Evolutionary conservation across 2,113 vertebrate genomes (phyloP).

Genomic region (Eulemur macaco): DNA sequence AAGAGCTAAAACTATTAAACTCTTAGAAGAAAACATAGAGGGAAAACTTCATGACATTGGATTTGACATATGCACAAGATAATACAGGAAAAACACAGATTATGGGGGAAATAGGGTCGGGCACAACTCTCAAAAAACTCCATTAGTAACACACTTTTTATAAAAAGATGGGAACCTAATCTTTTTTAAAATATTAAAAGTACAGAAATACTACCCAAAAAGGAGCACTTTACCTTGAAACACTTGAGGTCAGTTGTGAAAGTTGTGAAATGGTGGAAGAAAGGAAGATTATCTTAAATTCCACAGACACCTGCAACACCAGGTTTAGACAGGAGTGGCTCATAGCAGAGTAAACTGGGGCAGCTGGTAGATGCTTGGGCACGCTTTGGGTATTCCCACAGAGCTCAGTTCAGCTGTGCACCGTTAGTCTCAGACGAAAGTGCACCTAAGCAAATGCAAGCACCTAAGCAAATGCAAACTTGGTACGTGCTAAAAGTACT

Average conservation of each 20-base stretch:
- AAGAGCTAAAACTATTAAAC: too few relatives aligned
- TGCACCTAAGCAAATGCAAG: neutral
- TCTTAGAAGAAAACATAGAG: too few relatives aligned
- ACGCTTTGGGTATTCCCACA: neutral
- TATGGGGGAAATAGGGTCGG: neutral
- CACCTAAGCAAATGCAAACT: neutral
- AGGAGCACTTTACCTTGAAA: neutral
- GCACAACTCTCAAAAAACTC: neutral
- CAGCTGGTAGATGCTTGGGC: too few relatives aligned
- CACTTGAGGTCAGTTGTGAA: neutral
- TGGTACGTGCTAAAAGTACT: neutral
- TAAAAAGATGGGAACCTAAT: neutral
- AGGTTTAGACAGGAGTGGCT: neutral
- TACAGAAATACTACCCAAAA: neutral
- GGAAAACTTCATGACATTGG: too few relatives aligned
- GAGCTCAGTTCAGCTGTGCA: neutral
- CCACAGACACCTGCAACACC: rapidly evolving
- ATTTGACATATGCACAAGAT: neutral
- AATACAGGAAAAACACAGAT: neutral
- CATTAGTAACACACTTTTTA: neutral
- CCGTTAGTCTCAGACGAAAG: neutral
- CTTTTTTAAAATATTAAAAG: neutral
- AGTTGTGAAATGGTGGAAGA: neutral
- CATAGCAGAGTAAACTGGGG: neutral
- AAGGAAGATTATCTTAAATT: neutral